A percentile compares a stretch with the other conserved stretches of the same genome.
phyloP scores from a whole-genome alignment of 2,797 vertebrate genomes.

The Premnoplex brunnescens region DNA sequence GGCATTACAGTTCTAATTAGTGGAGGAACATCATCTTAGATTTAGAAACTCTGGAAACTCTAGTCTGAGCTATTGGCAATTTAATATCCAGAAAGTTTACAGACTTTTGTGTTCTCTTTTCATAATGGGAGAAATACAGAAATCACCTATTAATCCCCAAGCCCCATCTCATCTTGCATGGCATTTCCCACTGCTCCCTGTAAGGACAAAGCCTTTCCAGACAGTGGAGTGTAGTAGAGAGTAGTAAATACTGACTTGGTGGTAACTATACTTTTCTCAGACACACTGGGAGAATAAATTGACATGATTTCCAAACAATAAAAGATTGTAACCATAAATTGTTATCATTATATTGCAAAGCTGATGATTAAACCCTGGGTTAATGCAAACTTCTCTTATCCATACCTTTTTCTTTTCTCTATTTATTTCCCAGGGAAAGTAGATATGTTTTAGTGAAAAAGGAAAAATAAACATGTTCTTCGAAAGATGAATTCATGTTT shows the following conservation, averaged over 20 bases:
- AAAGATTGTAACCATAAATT: background rate
- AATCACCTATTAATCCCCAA: background rate
- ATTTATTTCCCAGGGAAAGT: background rate
- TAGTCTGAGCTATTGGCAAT: background rate
- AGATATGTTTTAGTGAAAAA: slow-evolving; percentile 1
- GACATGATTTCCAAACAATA: background rate
- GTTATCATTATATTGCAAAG: background rate
- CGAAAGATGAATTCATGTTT: slow-evolving; percentile 24
- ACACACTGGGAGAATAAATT: background rate
- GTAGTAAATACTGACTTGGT: background rate
- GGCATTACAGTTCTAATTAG: background rate
- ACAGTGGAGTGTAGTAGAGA: background rate
- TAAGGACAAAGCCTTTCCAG: background rate
- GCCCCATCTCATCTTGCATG: background rate
- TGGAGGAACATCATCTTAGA: background rate
- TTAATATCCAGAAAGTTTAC: background rate
- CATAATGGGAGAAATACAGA: background rate
- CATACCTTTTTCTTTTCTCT: slow-evolving; percentile 8
- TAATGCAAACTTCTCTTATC: background rate
- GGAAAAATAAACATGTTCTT: slow-evolving; percentile 11
- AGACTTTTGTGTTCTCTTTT: background rate
- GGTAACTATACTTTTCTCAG: background rate
- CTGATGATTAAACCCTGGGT: background rate
- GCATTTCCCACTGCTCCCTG: background rate
- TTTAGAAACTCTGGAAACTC: background rate